Conservation (phyloP, 2,797 vertebrate species). For the Rhinatrema bivittatum region DNA sequence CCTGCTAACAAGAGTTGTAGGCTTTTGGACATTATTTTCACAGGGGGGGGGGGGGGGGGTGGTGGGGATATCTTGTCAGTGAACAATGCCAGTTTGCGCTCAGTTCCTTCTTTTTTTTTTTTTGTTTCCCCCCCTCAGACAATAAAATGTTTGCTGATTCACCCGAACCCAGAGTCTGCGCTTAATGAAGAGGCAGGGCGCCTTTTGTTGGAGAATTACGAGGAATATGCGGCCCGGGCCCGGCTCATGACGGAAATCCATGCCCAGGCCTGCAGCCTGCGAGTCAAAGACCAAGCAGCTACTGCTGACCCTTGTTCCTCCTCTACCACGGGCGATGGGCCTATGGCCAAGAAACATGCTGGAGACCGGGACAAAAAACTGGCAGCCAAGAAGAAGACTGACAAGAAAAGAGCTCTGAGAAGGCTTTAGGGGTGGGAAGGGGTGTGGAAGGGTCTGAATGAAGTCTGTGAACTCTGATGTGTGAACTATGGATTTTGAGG, state of each 20-base stretch:
- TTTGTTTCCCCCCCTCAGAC: constrained; percentile 51
- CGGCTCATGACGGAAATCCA: constrained; percentile 87
- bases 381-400: constrained; percentile 83
- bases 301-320: constrained; percentile 22
- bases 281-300: constrained; percentile 10
- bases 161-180: constrained; percentile 86
- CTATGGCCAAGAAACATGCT: constrained; percentile 57
- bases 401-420: constrained; percentile 87
- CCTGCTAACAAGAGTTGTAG: no score
- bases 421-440: constrained; percentile 68
- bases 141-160: constrained; percentile 93
- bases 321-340: constrained; percentile 55
- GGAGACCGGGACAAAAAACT: constrained; percentile 62
- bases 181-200: constrained; percentile 86
- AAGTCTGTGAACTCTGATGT: constrained; percentile 22
- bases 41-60: no score
- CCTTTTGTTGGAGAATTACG: constrained; percentile 84
- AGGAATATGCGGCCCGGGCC: constrained; percentile 82
- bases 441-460: constrained; percentile 21
- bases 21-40: no score
- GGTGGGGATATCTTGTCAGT: no score
- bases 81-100: no score
- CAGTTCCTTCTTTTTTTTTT: no score
- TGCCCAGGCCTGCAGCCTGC: constrained; percentile 33
- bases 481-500: neutral